Evolutionary conservation across 1,140 invertebrate species (phyloP).

Genomic region (Homalodisca vitripennis): DNA sequence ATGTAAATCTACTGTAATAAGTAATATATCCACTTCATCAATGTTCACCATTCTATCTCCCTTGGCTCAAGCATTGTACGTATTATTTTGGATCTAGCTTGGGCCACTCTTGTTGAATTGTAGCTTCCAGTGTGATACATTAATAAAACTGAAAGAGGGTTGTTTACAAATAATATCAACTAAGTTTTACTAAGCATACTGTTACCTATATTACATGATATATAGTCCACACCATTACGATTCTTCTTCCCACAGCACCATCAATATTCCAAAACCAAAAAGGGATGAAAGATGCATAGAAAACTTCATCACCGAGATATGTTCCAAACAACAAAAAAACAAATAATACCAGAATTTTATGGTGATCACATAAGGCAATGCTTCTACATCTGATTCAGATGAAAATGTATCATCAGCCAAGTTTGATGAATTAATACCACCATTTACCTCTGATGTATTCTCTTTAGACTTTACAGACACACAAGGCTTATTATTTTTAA

Average conservation of each 20-base stretch:
- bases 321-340: constrained; percentile 81
- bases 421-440: neutral
- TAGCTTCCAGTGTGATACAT: too few species aligned
- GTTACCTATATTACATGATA: too few species aligned
- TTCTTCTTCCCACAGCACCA: constrained; percentile 72
- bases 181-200: too few species aligned
- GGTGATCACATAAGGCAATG: constrained; percentile 56
- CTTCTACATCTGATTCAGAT: constrained; percentile 34
- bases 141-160: too few species aligned
- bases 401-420: constrained; percentile 1
- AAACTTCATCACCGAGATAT: constrained; percentile 82
- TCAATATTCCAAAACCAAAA: constrained; percentile 94
- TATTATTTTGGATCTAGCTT: too few species aligned
- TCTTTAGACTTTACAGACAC: neutral
- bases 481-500: neutral
- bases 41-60: too few species aligned
- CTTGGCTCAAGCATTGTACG: too few species aligned
- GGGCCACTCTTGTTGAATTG: too few species aligned
- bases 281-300: constrained; percentile 84
- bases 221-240: constrained; percentile 82
- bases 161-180: too few species aligned
- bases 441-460: constrained; percentile 1
- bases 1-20: too few species aligned
- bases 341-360: constrained; percentile 86
- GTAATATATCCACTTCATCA: too few species aligned